phyloP scores from a whole-genome alignment of 1,140 invertebrate genomes.

The Drosophila watanabei region DNA sequence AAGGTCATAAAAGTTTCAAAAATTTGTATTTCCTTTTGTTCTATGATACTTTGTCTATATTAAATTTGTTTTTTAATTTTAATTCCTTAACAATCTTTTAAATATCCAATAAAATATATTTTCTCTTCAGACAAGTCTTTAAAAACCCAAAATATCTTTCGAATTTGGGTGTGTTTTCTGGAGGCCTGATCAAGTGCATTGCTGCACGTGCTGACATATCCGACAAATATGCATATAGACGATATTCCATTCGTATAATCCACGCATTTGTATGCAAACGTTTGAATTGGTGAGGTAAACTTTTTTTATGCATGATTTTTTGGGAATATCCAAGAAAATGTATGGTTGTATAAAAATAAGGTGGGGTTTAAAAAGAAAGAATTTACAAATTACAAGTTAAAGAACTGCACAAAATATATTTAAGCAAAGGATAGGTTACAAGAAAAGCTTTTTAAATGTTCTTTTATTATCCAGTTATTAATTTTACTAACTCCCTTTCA shows the following conservation, averaged over 20 bases:
- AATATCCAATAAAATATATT: too few relatives aligned
- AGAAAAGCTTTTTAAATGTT: too few relatives aligned
- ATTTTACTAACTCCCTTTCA: too few relatives aligned
- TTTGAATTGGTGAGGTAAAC: slow-evolving; percentile 8
- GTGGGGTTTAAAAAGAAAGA: not conserved
- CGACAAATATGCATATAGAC: slow-evolving; percentile 23
- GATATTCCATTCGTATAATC: slow-evolving; percentile 24
- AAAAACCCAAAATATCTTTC: slow-evolving; percentile 11
- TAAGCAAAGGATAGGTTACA: too few relatives aligned
- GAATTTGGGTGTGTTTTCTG: slow-evolving; percentile 4
- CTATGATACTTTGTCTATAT: not conserved
- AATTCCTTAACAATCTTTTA: not conserved
- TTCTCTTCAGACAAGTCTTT: not conserved
- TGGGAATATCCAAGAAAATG: slow-evolving; percentile 17
- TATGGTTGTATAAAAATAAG: not conserved
- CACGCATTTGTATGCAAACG: slow-evolving; percentile 50
- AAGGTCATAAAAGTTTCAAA: not conserved
- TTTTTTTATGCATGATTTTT: slow-evolving; percentile 3
- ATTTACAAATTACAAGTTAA: not conserved
- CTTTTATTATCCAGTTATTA: too few relatives aligned
- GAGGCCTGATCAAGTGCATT: slow-evolving; percentile 37
- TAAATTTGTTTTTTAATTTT: not conserved
- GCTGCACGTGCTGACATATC: slow-evolving; percentile 45
- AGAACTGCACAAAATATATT: not conserved
- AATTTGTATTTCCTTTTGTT: not conserved